These are phyloP conservation scores for Amphiprion percula DNA, from an alignment of 2,113 vertebrate species.

Conservation along the genomic window DNA sequence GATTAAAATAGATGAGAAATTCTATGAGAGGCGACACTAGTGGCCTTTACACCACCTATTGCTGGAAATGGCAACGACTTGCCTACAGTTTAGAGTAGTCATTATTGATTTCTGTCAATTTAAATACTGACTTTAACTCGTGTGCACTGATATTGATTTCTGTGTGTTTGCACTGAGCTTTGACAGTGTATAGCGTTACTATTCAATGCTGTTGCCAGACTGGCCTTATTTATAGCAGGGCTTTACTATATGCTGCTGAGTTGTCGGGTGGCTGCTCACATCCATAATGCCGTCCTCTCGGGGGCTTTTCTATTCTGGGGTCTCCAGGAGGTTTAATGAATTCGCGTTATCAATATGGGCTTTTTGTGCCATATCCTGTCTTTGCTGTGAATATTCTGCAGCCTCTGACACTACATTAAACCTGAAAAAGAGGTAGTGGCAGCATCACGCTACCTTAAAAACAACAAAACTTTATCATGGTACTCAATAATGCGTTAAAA, in stretches of 20 bases:
- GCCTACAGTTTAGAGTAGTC: background rate
- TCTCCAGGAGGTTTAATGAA: background rate
- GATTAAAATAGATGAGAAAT: background rate
- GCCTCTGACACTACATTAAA: background rate
- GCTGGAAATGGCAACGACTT: slow-evolving; percentile 6
- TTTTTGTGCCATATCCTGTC: too few species aligned
- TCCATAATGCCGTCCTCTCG: background rate
- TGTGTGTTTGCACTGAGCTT: slow-evolving; percentile 2
- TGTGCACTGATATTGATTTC: background rate
- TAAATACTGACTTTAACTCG: slow-evolving; percentile 5
- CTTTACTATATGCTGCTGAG: background rate
- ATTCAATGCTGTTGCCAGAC: background rate
- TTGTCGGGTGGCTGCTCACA: background rate
- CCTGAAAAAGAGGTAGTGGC: background rate
- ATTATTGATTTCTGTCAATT: slow-evolving; percentile 7
- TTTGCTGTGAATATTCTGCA: background rate
- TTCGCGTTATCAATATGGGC: background rate
- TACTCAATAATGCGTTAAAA: too few species aligned
- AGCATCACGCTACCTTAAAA: too few species aligned
- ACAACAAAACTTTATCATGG: too few species aligned
- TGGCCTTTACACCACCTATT: background rate
- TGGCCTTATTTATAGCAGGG: background rate
- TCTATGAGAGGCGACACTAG: background rate
- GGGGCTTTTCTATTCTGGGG: background rate
- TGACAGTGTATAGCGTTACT: background rate